Evolutionary conservation across 2,797 vertebrate species (phyloP).

Genomic region (Cuculus canorus): DNA sequence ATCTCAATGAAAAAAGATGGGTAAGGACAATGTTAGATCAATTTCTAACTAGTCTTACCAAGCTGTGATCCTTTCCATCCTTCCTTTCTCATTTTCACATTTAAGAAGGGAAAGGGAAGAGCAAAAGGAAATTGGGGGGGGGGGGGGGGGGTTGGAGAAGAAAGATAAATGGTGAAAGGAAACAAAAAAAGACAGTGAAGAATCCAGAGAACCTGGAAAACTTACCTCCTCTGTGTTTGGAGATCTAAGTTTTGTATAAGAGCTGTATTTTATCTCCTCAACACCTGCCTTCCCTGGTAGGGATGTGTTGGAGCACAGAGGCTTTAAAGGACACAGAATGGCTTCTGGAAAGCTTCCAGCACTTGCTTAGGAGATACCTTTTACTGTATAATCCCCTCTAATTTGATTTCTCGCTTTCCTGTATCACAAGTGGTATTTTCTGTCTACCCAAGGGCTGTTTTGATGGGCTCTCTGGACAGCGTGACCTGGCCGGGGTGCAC

Average conservation of each 20-base stretch:
- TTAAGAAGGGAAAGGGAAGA: background rate
- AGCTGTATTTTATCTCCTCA: background rate
- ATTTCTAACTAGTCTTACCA: background rate
- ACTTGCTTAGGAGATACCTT: background rate
- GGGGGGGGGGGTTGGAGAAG: background rate
- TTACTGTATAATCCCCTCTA: background rate
- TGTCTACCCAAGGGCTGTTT: background rate
- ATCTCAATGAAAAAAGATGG: background rate
- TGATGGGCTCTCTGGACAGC: background rate
- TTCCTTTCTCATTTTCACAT: background rate
- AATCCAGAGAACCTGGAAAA: background rate
- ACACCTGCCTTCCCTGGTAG: background rate
- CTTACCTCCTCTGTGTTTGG: background rate
- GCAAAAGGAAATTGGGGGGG: background rate
- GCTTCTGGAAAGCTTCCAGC: background rate
- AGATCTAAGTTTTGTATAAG: background rate
- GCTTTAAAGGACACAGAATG: background rate
- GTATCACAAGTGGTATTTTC: background rate
- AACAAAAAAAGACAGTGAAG: background rate
- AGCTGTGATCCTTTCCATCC: background rate
- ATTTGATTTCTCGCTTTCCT: background rate
- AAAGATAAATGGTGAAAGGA: background rate
- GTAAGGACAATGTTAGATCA: background rate
- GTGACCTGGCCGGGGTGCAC: background rate
- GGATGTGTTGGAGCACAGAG: background rate